These are phyloP conservation scores for Fopius arisanus DNA, from an alignment of 1,140 invertebrate genomes.

Conservation along the genomic window DNA sequence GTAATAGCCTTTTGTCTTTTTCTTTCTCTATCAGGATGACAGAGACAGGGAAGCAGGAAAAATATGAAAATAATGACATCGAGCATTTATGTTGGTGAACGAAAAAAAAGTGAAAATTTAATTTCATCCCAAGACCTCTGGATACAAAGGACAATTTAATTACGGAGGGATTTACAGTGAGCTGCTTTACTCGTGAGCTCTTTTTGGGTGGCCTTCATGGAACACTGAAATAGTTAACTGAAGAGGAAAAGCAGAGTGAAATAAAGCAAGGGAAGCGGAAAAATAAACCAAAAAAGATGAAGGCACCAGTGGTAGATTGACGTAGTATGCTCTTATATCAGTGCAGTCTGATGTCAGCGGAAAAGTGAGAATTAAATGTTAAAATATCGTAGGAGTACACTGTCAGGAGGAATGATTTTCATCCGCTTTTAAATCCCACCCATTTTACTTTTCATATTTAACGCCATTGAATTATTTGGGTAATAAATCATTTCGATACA, in stretches of 20 bases:
- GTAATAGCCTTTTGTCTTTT: too few species aligned
- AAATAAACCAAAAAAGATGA: not conserved
- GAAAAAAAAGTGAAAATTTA: not conserved
- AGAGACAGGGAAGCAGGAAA: not conserved
- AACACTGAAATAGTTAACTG: not conserved
- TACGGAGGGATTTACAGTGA: slow-evolving; percentile 51
- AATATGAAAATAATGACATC: not conserved
- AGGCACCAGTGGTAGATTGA: not conserved
- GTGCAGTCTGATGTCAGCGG: not conserved
- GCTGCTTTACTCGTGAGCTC: slow-evolving; percentile 17
- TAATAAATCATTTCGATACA: not conserved
- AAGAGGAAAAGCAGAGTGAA: not conserved
- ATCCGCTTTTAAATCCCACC: not conserved
- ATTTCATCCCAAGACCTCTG: slow-evolving; percentile 20
- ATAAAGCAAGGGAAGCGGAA: not conserved
- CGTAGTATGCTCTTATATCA: not conserved
- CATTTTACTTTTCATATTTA: not conserved
- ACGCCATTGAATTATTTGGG: not conserved
- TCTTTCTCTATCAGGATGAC: too few species aligned
- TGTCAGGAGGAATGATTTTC: slow-evolving; percentile 2
- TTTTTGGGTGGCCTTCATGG: not conserved
- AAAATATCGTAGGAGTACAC: not conserved
- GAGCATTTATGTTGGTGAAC: not conserved
- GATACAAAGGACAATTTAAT: slow-evolving; percentile 58
- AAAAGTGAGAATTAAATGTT: slow-evolving; percentile 13